Evolutionary conservation across 2,888 invertebrate genomes (phyloP).

Genomic region (Nesidiocoris tenuis): DNA sequence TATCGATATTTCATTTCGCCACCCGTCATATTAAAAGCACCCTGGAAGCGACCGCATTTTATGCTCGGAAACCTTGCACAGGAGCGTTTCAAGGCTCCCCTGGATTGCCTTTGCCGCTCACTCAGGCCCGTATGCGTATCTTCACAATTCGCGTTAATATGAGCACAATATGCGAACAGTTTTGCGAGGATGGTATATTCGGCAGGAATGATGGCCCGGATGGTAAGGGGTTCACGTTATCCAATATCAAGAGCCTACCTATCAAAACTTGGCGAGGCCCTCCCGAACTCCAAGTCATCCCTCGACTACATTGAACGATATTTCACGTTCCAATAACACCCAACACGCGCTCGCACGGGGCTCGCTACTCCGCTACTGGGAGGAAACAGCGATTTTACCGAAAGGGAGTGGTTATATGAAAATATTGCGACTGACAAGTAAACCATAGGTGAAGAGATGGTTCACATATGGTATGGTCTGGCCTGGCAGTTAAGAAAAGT

Average conservation of each 20-base stretch:
- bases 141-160: slow-evolving; percentile 37
- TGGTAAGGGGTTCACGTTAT: slow-evolving; percentile 4
- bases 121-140: not conserved
- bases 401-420: not conserved
- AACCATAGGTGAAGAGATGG: too few relatives aligned
- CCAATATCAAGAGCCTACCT: slow-evolving; percentile 40
- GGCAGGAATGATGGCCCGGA: not conserved
- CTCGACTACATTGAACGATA: slow-evolving; percentile 27
- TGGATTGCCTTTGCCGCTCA: not conserved
- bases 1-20: slow-evolving; percentile 40
- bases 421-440: not conserved
- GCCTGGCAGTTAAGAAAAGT: too few relatives aligned
- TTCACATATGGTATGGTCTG: too few relatives aligned
- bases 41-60: slow-evolving; percentile 32
- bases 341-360: slow-evolving; percentile 17
- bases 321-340: slow-evolving; percentile 37
- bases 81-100: not conserved
- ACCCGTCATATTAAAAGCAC: slow-evolving; percentile 39
- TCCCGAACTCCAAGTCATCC: not conserved
- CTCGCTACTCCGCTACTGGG: not conserved
- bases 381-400: not conserved
- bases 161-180: slow-evolving; percentile 35
- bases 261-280: slow-evolving; percentile 30
- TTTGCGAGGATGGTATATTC: not conserved
- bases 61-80: slow-evolving; percentile 12